Percentiles rank a stretch among this genome's conserved stretches.
phyloP scores from a whole-genome alignment of 2,888 invertebrate species.

The Drosophila acutilabella region DNA sequence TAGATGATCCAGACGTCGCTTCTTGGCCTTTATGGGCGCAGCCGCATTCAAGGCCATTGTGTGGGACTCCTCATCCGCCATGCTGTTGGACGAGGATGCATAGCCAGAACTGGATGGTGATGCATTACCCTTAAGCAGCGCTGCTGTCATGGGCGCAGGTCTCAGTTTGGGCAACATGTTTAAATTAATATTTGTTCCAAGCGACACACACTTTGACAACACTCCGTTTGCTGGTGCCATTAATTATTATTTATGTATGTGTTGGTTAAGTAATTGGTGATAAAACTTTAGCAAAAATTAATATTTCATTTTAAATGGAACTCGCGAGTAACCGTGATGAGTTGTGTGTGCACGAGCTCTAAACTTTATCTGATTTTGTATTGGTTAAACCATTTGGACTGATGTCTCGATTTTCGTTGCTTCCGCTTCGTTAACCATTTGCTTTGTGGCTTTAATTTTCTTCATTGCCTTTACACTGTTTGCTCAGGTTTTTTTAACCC shows the following conservation, averaged over 20 bases:
- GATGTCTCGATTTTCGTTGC: slow-evolving; percentile 39
- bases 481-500: slow-evolving; percentile 42
- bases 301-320: slow-evolving; percentile 49
- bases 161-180: slow-evolving; percentile 73
- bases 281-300: slow-evolving; percentile 31
- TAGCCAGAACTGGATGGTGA: slow-evolving; percentile 65
- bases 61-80: slow-evolving; percentile 55
- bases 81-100: slow-evolving; percentile 62
- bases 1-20: slow-evolving; percentile 92
- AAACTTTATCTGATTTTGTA: slow-evolving; percentile 61
- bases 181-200: slow-evolving; percentile 77
- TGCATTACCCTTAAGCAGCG: slow-evolving; percentile 53
- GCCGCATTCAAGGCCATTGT: slow-evolving; percentile 24
- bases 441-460: slow-evolving; percentile 63
- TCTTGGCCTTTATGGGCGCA: slow-evolving; percentile 85
- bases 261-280: slow-evolving; percentile 14
- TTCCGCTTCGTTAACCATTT: slow-evolving; percentile 51
- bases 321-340: slow-evolving; percentile 35
- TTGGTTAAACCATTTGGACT: slow-evolving; percentile 49
- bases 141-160: slow-evolving; percentile 53
- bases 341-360: slow-evolving; percentile 41
- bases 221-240: slow-evolving; percentile 78
- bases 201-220: slow-evolving; percentile 83
- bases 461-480: slow-evolving; percentile 64
- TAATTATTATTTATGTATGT: slow-evolving; percentile 11